Evolutionary conservation across 2,797 vertebrate species (phyloP), one percentile per base, ranked within the genome.

Genomic region (Rhabdomys pumilio): DNA sequence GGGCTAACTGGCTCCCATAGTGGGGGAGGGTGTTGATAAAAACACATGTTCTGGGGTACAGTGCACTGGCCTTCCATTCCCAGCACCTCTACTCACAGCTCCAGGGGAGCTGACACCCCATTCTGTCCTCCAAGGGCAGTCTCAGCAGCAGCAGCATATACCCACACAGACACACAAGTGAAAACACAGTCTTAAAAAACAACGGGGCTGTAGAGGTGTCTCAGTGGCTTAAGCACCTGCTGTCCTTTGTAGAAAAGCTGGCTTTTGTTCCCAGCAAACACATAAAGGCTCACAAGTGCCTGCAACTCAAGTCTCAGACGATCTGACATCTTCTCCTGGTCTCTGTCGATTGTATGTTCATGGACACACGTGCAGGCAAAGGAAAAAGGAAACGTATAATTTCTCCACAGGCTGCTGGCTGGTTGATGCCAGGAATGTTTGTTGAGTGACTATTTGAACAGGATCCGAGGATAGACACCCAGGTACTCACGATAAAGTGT

Each of bases 1-100:
- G 55, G 55, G 26, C 17, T 11, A 0, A 0, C 1, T 14, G 63
- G 11, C 7, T 31, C 8, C n/a, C 61, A 26, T 2, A 0, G 55
- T 0, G 38, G 8, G 7, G 41, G 0, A 1, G 50, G 0, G 31
- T 19, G 13, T 24, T 19, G 72, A 53, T 14, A 38, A 2, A 1
- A 75, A 29, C 29, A 57, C 9, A 2, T 59, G 19, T 59, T 14
- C 53, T 59, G 53, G 84, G 84, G 19, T 22, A 17, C 7, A 50
- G 22, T 38, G 31, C 34, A 50, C 11, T 53, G 20, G 31, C 12
- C 82, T 47, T n/a, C 31, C 20, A 8, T 50, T 65, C 29, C 44
- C 19, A 50, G 44, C 29, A 47, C 59, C 61, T 11, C 20, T 34
- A 29, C 20, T 85, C 82, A 65, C 82, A 65, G 77, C 11, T 59